Evolutionary conservation across 2,113 vertebrate species (phyloP).

Genomic region (Scopus umbretta): DNA sequence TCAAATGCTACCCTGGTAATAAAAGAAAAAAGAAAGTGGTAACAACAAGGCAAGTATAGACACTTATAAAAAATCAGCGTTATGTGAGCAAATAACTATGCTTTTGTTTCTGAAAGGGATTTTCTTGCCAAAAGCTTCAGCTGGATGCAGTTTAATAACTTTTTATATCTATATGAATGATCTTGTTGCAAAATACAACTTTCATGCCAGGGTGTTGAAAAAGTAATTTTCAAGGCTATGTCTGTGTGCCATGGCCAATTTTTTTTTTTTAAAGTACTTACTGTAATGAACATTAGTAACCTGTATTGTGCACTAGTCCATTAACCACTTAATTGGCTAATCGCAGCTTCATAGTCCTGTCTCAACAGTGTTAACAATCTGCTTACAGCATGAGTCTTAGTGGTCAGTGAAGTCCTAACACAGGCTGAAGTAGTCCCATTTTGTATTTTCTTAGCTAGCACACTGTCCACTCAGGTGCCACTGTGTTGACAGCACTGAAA

Average conservation of each 20-base stretch:
- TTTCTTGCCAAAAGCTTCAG: slow-evolving; percentile 5
- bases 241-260: not conserved
- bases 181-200: not conserved
- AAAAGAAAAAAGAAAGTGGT: not conserved
- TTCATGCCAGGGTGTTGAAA: not conserved
- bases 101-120: not conserved
- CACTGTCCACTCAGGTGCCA: not conserved
- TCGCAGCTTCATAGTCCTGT: not conserved
- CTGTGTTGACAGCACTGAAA: not conserved
- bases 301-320: not conserved
- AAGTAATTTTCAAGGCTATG: not conserved
- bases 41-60: not conserved
- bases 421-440: not conserved
- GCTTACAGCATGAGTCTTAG: not conserved
- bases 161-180: not conserved
- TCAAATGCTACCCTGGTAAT: not conserved
- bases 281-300: not conserved
- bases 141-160: not conserved
- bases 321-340: not conserved
- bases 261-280: not conserved
- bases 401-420: not conserved
- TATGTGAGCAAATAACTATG: not conserved
- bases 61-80: not conserved
- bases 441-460: not conserved
- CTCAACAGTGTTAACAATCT: not conserved